Base-by-base conservation (phyloP, 2,888 invertebrate species). In the Papilio gigon region DNA sequence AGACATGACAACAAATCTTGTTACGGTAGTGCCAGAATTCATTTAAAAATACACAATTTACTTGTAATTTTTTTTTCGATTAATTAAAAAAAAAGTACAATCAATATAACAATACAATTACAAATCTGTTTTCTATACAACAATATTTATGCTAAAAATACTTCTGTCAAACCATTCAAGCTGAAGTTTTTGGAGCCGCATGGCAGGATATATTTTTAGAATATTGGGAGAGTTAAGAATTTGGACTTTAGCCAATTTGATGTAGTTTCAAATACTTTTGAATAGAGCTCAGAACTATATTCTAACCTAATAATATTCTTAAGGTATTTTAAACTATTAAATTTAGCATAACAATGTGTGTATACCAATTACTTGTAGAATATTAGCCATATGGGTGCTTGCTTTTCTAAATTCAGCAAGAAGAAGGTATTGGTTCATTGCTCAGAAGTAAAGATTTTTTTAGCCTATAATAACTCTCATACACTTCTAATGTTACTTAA, bases 1-100 rank as follows among this genome's bases (percentile, higher is more conserved):
- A 80, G 93, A 94, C 78, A 90, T 93, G 81, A 92, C 90, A 71
- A 85, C 89, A 73, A 93, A 93, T 80, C 79, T 92, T 73, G 90
- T 89, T 70, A 86, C 92, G 84, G 92, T 92, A 82, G 84, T 84
- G 65, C 70, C 44, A 56, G 59, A 35, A 63, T 65, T 65, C 8
- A 17, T 56, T 30, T 56, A 56, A 25, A 53, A 56, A 17, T 56
- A 17, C 17, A 56, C 9, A 53, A 53, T 53, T 35, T 25, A 27
- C n/a, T 14, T 27, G 4, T n/a, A 53, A 27, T 27, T n/a, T 53
- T 22, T n/a, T n/a, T 53, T 53, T 8, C 33, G 9, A 56, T 30
- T 30, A 2, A 17, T 17, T 0, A 25, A 11, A 14, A 17, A 56
- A 53, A 56, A 56, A 30, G 8, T 30, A 30, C 12, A n/a, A n/a